These are phyloP conservation scores for Hirtodrosophila trivittata DNA, from an alignment of 2,888 invertebrate genomes.

Conservation along the genomic window DNA sequence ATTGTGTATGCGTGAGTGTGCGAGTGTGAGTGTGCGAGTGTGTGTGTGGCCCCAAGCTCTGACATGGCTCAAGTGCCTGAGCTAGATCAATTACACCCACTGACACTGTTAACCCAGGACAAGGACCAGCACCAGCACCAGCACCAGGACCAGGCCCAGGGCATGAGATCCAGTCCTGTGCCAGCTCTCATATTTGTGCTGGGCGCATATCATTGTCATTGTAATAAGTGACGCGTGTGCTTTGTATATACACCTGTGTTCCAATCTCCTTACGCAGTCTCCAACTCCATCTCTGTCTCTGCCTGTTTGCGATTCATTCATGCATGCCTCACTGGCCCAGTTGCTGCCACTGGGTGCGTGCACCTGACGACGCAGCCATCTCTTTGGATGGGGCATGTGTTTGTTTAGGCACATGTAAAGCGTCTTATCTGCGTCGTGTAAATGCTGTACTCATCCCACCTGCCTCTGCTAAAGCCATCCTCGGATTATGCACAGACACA, in stretches of 20 bases:
- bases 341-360: slow-evolving; percentile 35
- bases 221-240: slow-evolving; percentile 74
- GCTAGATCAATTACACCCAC: slow-evolving; percentile 73
- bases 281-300: slow-evolving; percentile 10
- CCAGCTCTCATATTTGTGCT: slow-evolving; percentile 44
- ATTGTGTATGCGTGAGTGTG: slow-evolving; percentile 56
- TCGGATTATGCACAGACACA: slow-evolving; percentile 53
- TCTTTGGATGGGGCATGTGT: slow-evolving; percentile 40
- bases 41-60: slow-evolving; percentile 35
- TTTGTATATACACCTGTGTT: slow-evolving; percentile 47
- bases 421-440: slow-evolving; percentile 72
- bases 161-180: not conserved
- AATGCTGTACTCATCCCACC: slow-evolving; percentile 38
- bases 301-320: slow-evolving; percentile 69
- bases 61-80: slow-evolving; percentile 39
- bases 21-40: slow-evolving; percentile 6
- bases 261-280: not conserved
- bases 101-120: slow-evolving; percentile 54
- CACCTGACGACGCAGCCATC: slow-evolving; percentile 48
- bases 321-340: slow-evolving; percentile 66
- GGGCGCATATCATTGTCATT: slow-evolving; percentile 74
- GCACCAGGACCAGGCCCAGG: not conserved
- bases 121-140: not conserved
- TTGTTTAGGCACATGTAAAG: slow-evolving; percentile 78
- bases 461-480: slow-evolving; percentile 20